phyloP scores from a whole-genome alignment of 2,113 vertebrate genomes.

The Malurus elegans region DNA sequence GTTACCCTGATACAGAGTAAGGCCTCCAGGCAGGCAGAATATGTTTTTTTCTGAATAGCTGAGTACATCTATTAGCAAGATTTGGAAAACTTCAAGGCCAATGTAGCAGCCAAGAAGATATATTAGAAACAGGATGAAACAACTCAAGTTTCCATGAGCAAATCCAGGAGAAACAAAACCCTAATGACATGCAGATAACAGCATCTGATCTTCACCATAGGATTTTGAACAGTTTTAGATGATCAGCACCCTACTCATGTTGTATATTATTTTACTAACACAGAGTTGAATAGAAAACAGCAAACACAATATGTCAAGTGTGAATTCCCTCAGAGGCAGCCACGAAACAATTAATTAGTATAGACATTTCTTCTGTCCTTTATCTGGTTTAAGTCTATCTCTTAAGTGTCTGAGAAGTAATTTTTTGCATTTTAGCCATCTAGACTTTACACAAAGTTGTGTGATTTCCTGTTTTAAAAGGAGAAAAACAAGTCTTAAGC shows the following conservation, averaged over 20 bases:
- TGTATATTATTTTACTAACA: neutral
- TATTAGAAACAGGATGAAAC: neutral
- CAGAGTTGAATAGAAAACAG: neutral
- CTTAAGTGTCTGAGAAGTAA: neutral
- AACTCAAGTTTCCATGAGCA: neutral
- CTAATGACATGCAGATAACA: neutral
- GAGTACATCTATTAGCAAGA: neutral
- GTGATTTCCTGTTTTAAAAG: neutral
- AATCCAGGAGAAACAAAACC: neutral
- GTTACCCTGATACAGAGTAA: neutral
- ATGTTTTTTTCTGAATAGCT: neutral
- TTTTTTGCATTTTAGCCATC: neutral
- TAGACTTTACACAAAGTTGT: neutral
- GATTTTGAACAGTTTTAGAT: neutral
- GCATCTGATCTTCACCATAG: neutral
- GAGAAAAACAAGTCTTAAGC: neutral
- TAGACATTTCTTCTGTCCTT: neutral
- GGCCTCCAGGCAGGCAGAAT: neutral
- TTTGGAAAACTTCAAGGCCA: neutral
- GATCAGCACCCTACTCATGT: neutral
- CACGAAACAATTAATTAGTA: neutral
- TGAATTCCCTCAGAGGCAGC: neutral
- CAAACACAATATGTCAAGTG: neutral
- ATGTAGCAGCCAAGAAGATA: neutral
- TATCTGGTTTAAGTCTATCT: neutral